These are phyloP conservation scores for Muscicapa striata DNA, from an alignment of 2,797 vertebrate species.

Conservation along the genomic window DNA sequence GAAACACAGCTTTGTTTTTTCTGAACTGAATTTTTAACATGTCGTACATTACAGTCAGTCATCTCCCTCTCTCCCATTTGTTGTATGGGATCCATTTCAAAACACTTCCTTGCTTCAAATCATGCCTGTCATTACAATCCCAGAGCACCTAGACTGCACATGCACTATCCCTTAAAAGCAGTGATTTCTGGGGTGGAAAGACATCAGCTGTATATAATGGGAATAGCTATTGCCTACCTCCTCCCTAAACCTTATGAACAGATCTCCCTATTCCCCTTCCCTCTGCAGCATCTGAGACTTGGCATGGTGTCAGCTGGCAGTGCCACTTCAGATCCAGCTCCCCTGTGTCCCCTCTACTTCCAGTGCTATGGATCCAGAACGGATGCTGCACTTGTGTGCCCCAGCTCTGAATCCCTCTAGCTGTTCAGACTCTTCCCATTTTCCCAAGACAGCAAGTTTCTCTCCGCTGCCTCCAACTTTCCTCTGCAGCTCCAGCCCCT, in stretches of 20 bases:
- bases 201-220: conserved; percentile 4
- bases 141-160: conserved; percentile 24
- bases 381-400: background rate
- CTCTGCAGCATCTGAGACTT: conserved; percentile 36
- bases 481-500: background rate
- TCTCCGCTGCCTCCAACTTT: background rate
- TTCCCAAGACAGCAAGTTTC: background rate
- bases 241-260: background rate
- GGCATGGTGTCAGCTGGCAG: conserved; percentile 22
- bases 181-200: conserved; percentile 43
- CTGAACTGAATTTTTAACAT: conserved; percentile 21
- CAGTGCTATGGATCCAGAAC: background rate
- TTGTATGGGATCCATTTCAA: conserved; percentile 57
- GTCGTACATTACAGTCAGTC: conserved; percentile 1
- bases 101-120: conserved; percentile 43
- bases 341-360: background rate
- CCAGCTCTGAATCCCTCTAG: background rate
- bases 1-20: conserved; percentile 33
- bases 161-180: background rate
- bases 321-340: conserved; percentile 6
- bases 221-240: background rate
- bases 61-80: conserved; percentile 57
- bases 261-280: conserved; percentile 2
- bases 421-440: background rate
- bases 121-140: conserved; percentile 44